These are phyloP conservation scores for Acrocephalus scirpaceus DNA, from an alignment of 2,797 vertebrate genomes.

Conservation along the genomic window DNA sequence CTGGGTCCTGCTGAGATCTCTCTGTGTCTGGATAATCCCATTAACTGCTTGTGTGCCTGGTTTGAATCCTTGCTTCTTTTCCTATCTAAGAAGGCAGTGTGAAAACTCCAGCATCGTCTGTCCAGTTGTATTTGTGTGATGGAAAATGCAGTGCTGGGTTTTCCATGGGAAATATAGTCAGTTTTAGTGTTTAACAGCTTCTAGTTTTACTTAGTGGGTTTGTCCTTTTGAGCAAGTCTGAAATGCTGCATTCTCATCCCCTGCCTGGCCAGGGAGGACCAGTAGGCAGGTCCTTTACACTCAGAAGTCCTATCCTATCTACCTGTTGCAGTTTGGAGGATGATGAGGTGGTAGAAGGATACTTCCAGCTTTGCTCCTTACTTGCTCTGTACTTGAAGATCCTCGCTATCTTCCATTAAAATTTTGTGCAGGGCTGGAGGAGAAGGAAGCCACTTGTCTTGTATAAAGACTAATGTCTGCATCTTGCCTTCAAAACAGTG, in stretches of 20 bases:
- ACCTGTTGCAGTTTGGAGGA: neutral
- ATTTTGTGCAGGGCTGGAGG: neutral
- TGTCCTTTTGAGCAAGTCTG: neutral
- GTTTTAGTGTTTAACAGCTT: neutral
- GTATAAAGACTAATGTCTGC: neutral
- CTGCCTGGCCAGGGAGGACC: neutral
- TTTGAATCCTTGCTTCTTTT: conserved; percentile 50
- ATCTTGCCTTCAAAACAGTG: neutral
- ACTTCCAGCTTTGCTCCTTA: neutral
- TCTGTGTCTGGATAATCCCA: conserved; percentile 61
- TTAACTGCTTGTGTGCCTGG: conserved; percentile 56
- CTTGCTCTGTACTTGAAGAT: neutral
- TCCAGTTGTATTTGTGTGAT: neutral
- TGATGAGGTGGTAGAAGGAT: neutral
- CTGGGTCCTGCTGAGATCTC: conserved; percentile 29
- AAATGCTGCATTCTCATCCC: conserved; percentile 21
- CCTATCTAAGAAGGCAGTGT: neutral
- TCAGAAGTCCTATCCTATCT: neutral
- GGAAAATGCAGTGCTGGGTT: neutral
- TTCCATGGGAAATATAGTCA: neutral
- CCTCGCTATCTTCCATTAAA: neutral
- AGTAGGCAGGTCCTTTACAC: neutral
- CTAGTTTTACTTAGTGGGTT: neutral
- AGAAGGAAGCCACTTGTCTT: neutral
- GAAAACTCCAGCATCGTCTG: neutral